Base-by-base conservation (phyloP, 2,888 invertebrate species). In the Tetheella fluctuosa region DNA sequence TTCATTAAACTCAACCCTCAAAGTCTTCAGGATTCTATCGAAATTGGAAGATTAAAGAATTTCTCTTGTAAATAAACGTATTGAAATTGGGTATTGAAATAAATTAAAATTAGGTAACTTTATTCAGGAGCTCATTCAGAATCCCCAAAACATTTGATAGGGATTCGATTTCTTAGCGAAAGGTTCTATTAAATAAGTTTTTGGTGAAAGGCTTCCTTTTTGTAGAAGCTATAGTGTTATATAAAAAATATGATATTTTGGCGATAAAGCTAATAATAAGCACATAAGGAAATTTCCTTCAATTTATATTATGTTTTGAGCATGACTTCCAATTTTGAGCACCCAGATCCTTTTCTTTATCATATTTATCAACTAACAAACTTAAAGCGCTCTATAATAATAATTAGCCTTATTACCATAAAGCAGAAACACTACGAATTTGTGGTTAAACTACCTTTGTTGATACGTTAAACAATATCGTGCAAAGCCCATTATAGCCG, bases 21-120 rank as follows among this genome's bases (percentile, higher is more conserved):
- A 42, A 54, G 28, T 7, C 30, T n/a, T 23, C 13, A 20, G 23
- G 17, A 17, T 23, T 55, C 55, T 23, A 55, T 55, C 34, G 20
- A 55, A 37, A 34, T 55, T 55, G 55, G 20, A 34, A 55, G 37
- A 34, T 34, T 55, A 55, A 37, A 15, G 55, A 55, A 30, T 54
- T n/a, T 17, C 12, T 12, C 30, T 30, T 30, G 7, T 7, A n/a
- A n/a, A n/a, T 30, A 30, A 30, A 8, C 30, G 30, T 7, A 34
- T 54, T 34, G 54, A 17, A 20, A 54, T 2, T 30, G 30, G 25
- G 30, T 34, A 30, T 30, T 30, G 54, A 54, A 54, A 34, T 54
- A 20, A 34, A 55, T 55, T 55, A 34, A 34, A 54, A 52, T 52
- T 52, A 52, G 23, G 8, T n/a, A 20, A 13, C 30, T 37, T 34